A percentile compares a stretch with the other conserved stretches of the same genome.
These are phyloP conservation scores for Cylloceria caligata DNA, from an alignment of 2,888 invertebrate species.

Conservation along the genomic window DNA sequence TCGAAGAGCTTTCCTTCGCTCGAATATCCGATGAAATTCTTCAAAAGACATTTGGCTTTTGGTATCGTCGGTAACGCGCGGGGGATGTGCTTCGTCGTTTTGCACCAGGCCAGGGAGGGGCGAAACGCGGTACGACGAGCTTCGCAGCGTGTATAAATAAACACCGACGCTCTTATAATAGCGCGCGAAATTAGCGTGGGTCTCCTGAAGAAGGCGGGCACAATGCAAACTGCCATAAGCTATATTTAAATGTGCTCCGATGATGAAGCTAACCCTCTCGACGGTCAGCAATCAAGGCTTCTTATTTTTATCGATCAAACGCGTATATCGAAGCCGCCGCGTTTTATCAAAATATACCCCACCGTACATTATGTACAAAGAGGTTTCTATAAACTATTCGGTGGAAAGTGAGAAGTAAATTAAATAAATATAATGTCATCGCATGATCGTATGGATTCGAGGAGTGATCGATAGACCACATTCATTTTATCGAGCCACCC, in stretches of 20 bases:
- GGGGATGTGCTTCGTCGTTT: constrained; percentile 55
- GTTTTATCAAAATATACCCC: constrained; percentile 15
- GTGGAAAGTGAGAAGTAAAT: constrained; percentile 7
- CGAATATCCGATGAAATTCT: constrained; percentile 48
- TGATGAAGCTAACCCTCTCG: constrained; percentile 54
- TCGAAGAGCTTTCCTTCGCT: constrained; percentile 35
- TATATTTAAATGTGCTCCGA: constrained; percentile 46
- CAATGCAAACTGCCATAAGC: constrained; percentile 52
- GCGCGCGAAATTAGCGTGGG: constrained; percentile 79
- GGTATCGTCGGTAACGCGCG: constrained; percentile 19
- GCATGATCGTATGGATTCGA: neutral
- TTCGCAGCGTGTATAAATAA: constrained; percentile 75
- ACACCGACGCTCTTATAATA: constrained; percentile 78
- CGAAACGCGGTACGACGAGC: constrained; percentile 11
- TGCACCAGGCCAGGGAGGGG: constrained; percentile 36
- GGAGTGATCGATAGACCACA: constrained; percentile 13
- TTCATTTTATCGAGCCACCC: constrained; percentile 27
- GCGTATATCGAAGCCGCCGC: constrained; percentile 27
- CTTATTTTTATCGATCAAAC: constrained; percentile 61
- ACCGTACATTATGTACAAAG: neutral
- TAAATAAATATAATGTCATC: constrained; percentile 11
- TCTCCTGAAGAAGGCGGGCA: constrained; percentile 66
- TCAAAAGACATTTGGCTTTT: constrained; percentile 47
- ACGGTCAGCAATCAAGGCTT: constrained; percentile 65
- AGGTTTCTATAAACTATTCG: neutral